These are phyloP conservation scores for Aeoliscus strigatus DNA, from an alignment of 2,797 vertebrate genomes.

Conservation along the genomic window DNA sequence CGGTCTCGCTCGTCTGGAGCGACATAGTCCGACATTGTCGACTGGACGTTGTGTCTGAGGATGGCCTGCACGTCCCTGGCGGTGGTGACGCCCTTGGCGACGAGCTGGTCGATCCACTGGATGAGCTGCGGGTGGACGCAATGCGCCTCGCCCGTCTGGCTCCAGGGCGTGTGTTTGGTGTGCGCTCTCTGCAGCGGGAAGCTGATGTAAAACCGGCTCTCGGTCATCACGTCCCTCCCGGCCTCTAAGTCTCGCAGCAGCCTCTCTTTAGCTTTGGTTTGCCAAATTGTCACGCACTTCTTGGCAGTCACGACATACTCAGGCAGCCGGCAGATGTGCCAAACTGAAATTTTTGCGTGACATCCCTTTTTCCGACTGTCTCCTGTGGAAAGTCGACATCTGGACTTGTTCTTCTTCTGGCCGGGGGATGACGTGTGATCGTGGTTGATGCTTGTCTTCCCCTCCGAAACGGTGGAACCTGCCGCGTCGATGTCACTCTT, in stretches of 20 bases:
- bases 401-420: background rate
- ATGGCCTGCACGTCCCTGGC: background rate
- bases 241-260: slow-evolving; percentile 3
- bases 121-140: background rate
- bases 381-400: background rate
- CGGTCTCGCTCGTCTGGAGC: slow-evolving; percentile 2
- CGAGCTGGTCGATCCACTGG: background rate
- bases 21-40: background rate
- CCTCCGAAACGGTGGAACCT: background rate
- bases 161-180: background rate
- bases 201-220: slow-evolving; percentile 8
- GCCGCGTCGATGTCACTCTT: background rate
- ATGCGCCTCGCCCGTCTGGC: background rate
- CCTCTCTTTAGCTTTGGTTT: slow-evolving; percentile 4
- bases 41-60: background rate
- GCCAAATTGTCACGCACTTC: slow-evolving; percentile 3
- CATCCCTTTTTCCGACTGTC: background rate
- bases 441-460: background rate
- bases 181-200: slow-evolving; percentile 5
- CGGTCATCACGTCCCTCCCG: background rate
- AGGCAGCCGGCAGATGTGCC: slow-evolving; percentile 6
- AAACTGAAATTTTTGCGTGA: slow-evolving; percentile 1
- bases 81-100: background rate
- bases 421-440: background rate
- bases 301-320: slow-evolving; percentile 2